Evolutionary conservation across 2,797 vertebrate species (phyloP), one percentile per base, ranked within the genome.

Genomic region (Chiloscyllium punctatum): DNA sequence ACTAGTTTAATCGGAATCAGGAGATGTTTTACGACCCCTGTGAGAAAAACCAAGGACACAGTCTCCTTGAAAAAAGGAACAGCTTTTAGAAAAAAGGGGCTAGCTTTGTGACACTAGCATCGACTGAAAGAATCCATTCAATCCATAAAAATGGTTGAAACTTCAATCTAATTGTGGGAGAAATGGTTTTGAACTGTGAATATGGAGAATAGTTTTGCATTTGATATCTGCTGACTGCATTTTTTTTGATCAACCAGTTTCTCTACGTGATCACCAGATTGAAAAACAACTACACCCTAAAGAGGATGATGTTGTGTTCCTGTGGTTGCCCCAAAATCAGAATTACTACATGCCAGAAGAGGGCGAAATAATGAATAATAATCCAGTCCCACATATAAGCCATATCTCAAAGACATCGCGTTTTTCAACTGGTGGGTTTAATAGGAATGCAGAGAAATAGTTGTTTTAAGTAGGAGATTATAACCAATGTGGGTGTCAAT

Each of bases 281-380:
- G 96, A 96, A 0, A 97, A 88, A 33, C 98, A 98, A 94, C 96
- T 97, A 51, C 97, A 98, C 77, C 98, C 98, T 0, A 98, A 98
- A 96, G 98, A 98, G 71, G 98, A 98, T 0, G 98, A 98, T 77
- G 96, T 98, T 94, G 97, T 99, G 11, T 97, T 98, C 96, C 96
- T 99, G 95, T 96, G 96, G 96, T 96, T 98, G 62, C 97, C 96
- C 0, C 97, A 97, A 88, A 96, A 96, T 92, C 96, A 96, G 84
- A 97, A 96, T 7, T 53, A 95, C 0, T 97, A 97, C 62, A 37
- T 96, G 16, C 30, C 33, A 0, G 97, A 97, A 69, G 97, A 97
- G 74, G 92, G 33, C 0, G 72, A 95, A 48, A 95, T 77, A 6
- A 0, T 37, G 18, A 95, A 96, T 0, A 57, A 95, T 21, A 51